Conservation (phyloP, 2,113 vertebrate species). For the Zosterops pallidus region DNA sequence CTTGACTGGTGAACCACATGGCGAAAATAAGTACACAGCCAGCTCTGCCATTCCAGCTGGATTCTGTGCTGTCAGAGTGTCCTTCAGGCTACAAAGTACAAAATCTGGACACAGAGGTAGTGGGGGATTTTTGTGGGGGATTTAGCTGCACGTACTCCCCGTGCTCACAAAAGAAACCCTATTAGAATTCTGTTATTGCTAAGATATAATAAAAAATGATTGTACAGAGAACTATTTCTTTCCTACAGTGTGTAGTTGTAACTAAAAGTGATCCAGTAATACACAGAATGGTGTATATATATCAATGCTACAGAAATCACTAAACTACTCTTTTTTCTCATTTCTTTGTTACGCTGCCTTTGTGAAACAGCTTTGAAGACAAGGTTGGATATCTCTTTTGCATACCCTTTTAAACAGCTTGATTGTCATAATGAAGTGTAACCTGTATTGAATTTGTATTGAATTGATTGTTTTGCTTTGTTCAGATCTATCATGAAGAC, state of each 20-base stretch:
- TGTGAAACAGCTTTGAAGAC: slow-evolving; percentile 82
- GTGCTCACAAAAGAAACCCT: neutral
- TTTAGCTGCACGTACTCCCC: neutral
- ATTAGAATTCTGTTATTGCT: neutral
- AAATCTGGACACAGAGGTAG: neutral
- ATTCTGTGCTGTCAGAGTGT: neutral
- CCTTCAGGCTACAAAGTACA: neutral
- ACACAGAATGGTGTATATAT: neutral
- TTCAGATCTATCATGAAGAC: slow-evolving; percentile 90
- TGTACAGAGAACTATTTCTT: neutral
- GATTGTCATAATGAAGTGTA: neutral
- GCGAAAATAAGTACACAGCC: neutral
- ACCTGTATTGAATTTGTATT: neutral
- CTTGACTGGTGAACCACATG: neutral
- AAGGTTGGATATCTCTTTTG: slow-evolving; percentile 70
- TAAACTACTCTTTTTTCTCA: slow-evolving; percentile 65
- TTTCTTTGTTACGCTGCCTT: slow-evolving; percentile 76
- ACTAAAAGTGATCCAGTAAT: neutral
- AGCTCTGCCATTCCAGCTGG: neutral
- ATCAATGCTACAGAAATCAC: neutral
- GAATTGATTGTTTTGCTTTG: neutral
- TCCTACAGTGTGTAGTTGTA: neutral
- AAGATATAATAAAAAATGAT: neutral
- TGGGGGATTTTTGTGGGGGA: neutral
- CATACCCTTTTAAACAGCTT: slow-evolving; percentile 35